These are phyloP conservation scores for Mormyrus hasselquistii DNA, from an alignment of 2,797 vertebrate species.

Conservation along the genomic window DNA sequence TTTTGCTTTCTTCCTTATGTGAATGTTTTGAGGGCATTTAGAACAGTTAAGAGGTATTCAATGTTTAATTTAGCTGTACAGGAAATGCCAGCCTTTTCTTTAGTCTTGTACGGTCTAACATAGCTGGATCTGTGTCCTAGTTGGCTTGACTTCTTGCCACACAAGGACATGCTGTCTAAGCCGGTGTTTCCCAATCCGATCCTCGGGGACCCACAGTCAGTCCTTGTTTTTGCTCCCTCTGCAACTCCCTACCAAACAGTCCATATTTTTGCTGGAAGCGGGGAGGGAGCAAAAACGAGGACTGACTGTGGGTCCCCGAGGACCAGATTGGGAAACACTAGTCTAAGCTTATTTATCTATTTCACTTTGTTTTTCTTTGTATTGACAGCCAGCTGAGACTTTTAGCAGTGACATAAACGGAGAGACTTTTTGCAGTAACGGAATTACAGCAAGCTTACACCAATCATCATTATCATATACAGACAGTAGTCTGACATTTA, in stretches of 20 bases:
- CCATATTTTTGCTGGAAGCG: neutral
- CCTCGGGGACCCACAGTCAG: neutral
- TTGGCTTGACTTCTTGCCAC: neutral
- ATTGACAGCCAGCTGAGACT: neutral
- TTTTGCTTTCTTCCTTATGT: slow-evolving; percentile 37
- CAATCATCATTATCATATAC: slow-evolving; percentile 2
- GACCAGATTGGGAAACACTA: neutral
- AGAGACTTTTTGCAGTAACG: neutral
- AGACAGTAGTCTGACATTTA: neutral
- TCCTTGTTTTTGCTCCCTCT: neutral
- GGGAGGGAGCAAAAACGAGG: neutral
- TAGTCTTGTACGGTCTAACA: neutral
- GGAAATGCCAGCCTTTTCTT: neutral
- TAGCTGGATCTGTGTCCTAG: neutral
- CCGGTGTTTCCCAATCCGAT: neutral
- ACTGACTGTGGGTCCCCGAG: neutral
- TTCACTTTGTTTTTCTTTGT: neutral
- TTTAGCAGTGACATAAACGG: neutral
- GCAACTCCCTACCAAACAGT: neutral
- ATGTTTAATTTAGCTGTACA: neutral
- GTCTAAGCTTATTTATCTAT: neutral
- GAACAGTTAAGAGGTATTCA: neutral
- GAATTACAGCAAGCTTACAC: neutral
- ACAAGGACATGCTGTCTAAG: neutral
- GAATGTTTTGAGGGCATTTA: neutral